Percentiles rank a stretch among this genome's conserved stretches.
phyloP scores from a whole-genome alignment of 2,113 vertebrate genomes.

The Gobio gobio region DNA sequence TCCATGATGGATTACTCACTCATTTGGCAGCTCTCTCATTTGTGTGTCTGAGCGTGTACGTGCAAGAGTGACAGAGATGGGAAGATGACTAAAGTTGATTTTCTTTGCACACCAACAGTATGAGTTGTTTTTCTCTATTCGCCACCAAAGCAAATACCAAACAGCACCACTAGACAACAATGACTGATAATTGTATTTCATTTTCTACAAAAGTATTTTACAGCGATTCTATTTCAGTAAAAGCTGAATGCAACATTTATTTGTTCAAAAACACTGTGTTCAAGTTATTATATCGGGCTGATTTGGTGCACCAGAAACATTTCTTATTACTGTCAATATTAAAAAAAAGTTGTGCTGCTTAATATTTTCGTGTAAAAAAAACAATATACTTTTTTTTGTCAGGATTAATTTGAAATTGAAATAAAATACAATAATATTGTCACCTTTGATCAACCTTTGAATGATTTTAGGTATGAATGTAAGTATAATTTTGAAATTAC shows the following conservation, averaged over 20 bases:
- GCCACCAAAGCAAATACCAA: not conserved
- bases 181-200: too few relatives aligned
- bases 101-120: not conserved
- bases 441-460: too few relatives aligned
- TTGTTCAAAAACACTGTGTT: not conserved
- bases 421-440: too few relatives aligned
- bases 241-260: not conserved
- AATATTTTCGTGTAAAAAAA: not conserved
- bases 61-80: constrained; percentile 48
- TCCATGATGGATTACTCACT: constrained; percentile 79
- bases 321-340: not conserved
- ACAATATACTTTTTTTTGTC: too few relatives aligned
- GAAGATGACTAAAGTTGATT: constrained; percentile 41
- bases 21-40: constrained; percentile 73
- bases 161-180: too few relatives aligned
- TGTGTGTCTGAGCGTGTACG: constrained; percentile 55
- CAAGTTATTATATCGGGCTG: not conserved
- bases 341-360: not conserved
- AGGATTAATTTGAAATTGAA: too few relatives aligned
- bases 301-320: not conserved
- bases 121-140: constrained; percentile 13
- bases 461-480: too few relatives aligned
- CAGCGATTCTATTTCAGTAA: not conserved
- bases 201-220: not conserved
- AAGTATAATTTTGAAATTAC: too few relatives aligned